These are phyloP conservation scores for Oscheius sp. DNA, from an alignment of 2,888 invertebrate genomes.

Conservation along the genomic window DNA sequence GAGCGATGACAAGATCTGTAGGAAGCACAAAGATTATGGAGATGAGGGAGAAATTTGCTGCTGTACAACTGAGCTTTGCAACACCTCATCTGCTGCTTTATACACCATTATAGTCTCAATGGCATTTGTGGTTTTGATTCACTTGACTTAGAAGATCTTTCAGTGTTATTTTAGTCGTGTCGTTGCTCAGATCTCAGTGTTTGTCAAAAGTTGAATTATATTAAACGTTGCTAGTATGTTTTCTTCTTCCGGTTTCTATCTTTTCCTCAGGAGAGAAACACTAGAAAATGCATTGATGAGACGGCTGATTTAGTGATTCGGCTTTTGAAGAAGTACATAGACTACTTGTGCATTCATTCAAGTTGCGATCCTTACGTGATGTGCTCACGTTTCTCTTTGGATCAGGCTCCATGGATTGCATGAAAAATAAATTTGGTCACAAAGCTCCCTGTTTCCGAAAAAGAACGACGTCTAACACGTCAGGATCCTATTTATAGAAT, in stretches of 20 bases:
- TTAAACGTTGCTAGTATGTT: neutral
- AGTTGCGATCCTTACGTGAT: too few relatives aligned
- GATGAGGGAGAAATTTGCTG: slow-evolving; percentile 58
- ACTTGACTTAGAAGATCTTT: slow-evolving; percentile 9
- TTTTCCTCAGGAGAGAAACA: neutral
- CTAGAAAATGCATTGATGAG: slow-evolving; percentile 21
- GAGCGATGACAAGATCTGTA: slow-evolving; percentile 41
- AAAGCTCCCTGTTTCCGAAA: too few relatives aligned
- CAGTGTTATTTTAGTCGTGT: neutral
- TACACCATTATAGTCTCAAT: neutral
- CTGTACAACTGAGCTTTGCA: slow-evolving; percentile 55
- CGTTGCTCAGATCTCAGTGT: neutral
- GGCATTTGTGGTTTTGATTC: neutral
- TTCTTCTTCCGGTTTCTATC: neutral
- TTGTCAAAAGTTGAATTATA: neutral
- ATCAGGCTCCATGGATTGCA: too few relatives aligned
- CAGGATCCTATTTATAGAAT: too few relatives aligned
- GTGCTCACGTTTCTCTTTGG: too few relatives aligned
- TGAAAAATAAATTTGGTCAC: too few relatives aligned
- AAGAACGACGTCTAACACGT: too few relatives aligned
- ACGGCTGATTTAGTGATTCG: neutral
- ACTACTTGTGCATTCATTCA: too few relatives aligned
- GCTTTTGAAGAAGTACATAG: too few relatives aligned
- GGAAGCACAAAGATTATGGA: slow-evolving; percentile 57
- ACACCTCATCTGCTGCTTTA: slow-evolving; percentile 30